Evolutionary conservation across 2,797 vertebrate genomes (phyloP), one percentile per base, ranked within the genome.

Genomic region (Peromyscus aztecus): DNA sequence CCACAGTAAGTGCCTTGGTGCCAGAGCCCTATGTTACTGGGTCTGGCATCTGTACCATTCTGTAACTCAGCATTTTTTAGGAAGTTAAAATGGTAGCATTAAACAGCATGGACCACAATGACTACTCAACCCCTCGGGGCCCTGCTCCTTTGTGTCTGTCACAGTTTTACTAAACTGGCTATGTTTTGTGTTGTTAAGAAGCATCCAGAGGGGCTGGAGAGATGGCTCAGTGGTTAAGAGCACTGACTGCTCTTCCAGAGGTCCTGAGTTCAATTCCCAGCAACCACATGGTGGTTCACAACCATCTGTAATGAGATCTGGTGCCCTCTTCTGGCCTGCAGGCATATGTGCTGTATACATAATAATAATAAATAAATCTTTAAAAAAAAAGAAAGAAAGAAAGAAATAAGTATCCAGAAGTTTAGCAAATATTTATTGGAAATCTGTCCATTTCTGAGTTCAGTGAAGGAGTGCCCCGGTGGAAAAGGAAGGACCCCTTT

Each of bases 151-250:
- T 78, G 71, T 92, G 27, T 61, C 84, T 75, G 9, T 67, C n/a
- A 49, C 34, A 37, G 10, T 63, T 86, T 96, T 91, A 83, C 93
- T 71, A 31, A 89, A 73, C 34, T 71, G 37, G 63, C 1, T 94
- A 14, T 69, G 43, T 80, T 76, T 84, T 61, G 52, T n/a, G 4
- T 55, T 27, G 46, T 73, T 88, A 46, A 55, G 12, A 57, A 27
- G 82, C 49, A 88, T 65, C 57, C n/a, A 8, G 71, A 87, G n/a
- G n/a, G n/a, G n/a, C n/a, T n/a, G n/a, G n/a, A n/a, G n/a, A n/a
- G n/a, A n/a, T n/a, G n/a, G n/a, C n/a, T n/a, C n/a, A n/a, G n/a
- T n/a, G n/a, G n/a, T n/a, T n/a, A n/a, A n/a, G n/a, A n/a, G n/a
- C n/a, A n/a, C n/a, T n/a, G n/a, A n/a, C n/a, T n/a, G n/a, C n/a